Conservation (phyloP, 2,113 vertebrate species). For the Oostethus manadensis region DNA sequence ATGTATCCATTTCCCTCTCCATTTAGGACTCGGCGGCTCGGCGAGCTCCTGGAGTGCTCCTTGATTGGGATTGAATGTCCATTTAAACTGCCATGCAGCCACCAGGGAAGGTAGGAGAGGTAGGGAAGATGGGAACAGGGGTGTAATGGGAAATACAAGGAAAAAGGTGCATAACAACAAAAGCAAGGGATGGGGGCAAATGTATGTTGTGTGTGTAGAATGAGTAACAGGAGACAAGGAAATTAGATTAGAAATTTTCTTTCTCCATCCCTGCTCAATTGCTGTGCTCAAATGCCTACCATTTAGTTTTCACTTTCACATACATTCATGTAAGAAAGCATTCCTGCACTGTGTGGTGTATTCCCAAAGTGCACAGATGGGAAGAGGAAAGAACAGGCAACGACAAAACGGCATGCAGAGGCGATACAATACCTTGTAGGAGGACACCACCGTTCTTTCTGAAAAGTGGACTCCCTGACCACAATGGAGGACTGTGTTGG, state of each 20-base stretch:
- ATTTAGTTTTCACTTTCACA: slow-evolving; percentile 45
- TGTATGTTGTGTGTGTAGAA: slow-evolving; percentile 19
- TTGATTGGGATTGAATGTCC: slow-evolving; percentile 76
- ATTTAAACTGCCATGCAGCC: slow-evolving; percentile 69
- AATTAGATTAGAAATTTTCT: slow-evolving; percentile 26
- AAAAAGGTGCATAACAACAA: slow-evolving; percentile 17
- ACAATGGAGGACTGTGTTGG: slow-evolving; percentile 90
- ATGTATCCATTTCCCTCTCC: slow-evolving; percentile 75
- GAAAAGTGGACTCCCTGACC: slow-evolving; percentile 95
- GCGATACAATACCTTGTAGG: slow-evolving; percentile 83
- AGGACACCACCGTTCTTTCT: slow-evolving; percentile 94
- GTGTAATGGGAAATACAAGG: slow-evolving; percentile 33
- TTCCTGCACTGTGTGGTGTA: slow-evolving; percentile 52
- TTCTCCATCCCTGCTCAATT: slow-evolving; percentile 9
- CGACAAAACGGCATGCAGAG: slow-evolving; percentile 20
- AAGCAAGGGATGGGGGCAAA: slow-evolving; percentile 1
- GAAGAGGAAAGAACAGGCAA: slow-evolving; percentile 7
- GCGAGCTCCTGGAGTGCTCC: slow-evolving; percentile 65
- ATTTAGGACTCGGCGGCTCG: slow-evolving; percentile 64
- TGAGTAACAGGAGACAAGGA: slow-evolving; percentile 15
- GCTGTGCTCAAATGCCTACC: slow-evolving; percentile 27
- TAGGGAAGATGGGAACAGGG: slow-evolving; percentile 3
- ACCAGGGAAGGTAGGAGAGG: slow-evolving; percentile 33
- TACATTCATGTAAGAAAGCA: slow-evolving; percentile 41
- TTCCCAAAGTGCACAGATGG: slow-evolving; percentile 50